A percentile compares a stretch with the other conserved stretches of the same genome.
phyloP scores from a whole-genome alignment of 1,140 invertebrate species.

The Drosophila pectinifera region DNA sequence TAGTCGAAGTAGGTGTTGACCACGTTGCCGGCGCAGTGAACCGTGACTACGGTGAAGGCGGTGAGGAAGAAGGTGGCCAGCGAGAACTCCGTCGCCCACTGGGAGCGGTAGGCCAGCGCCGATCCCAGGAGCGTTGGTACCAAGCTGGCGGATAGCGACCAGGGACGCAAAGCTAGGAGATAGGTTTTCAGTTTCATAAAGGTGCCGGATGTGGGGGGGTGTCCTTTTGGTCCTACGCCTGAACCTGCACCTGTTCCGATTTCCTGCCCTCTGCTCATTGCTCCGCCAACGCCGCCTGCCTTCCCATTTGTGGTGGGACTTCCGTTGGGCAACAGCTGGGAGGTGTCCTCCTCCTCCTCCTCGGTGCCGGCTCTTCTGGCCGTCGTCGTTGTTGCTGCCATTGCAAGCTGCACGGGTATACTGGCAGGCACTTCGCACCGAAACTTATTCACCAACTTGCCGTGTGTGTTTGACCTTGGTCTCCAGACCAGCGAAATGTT shows the following conservation, averaged over 20 bases:
- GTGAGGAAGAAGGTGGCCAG: conserved; percentile 92
- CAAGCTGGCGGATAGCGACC: conserved; percentile 96
- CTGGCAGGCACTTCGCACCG: conserved; percentile 35
- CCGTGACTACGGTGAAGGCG: conserved; percentile 93
- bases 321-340: conserved; percentile 52
- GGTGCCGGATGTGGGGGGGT: conserved; percentile 85
- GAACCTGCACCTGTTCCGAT: conserved; percentile 18
- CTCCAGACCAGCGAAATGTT: conserved; percentile 53
- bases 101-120: conserved; percentile 92
- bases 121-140: conserved; percentile 93
- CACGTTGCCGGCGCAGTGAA: conserved; percentile 98
- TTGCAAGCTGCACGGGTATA: conserved; percentile 49
- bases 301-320: conserved; percentile 29
- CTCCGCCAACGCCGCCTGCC: neutral
- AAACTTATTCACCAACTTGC: conserved; percentile 46
- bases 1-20: conserved; percentile 99
- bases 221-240: conserved; percentile 13
- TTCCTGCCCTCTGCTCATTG: conserved; percentile 5
- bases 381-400: conserved; percentile 65
- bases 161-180: conserved; percentile 93
- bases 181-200: conserved; percentile 95
- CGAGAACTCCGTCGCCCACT: conserved; percentile 90
- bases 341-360: conserved; percentile 15
- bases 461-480: conserved; percentile 44
- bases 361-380: conserved; percentile 6